Base-by-base conservation (phyloP, 92 coral and sea anemone genomes). In the Scolanthus callimorphus region DNA sequence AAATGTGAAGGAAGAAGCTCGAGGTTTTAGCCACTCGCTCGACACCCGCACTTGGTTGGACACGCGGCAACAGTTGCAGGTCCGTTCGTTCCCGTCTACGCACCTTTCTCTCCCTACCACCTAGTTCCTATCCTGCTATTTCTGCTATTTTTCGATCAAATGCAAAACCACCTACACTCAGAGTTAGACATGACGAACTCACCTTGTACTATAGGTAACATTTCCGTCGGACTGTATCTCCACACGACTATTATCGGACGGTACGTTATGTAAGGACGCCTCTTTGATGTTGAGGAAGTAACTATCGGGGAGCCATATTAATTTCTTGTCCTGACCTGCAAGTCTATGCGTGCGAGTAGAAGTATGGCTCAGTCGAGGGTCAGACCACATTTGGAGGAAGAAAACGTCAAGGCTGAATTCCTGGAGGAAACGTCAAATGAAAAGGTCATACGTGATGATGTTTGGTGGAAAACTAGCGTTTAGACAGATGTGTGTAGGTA, bases 281-380 rank as follows among this genome's bases (percentile, higher is more conserved):
- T 69, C 71, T 68, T 78, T 74, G n/a, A 91, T 77, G 51, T 91
- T 86, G 28, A 82, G 67, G 43, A 91, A 81, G 49, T 71, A 91
- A 1, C 95, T 91, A 49, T 91, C 97, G 2, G 97, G 95, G 17
- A 84, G 85, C 97, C 97, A 91, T 20, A 86, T 74, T 3, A 55
- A 51, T 1, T 75, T 54, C 25, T 46, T 63, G 55, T 77, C 63
- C 17, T 67, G 67, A 2, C 86, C 95, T 1, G 85, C 52, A 47
- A 91, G 43, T 1, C 59, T 76, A 26, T 82, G 51, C 23, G 76
- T 46, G 20, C 48, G 19, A 15, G 67, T 46, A 21, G 75, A 41
- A 2, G 83, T 60, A 25, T 82, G 85, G 11, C 56, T 72, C 29
- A 91, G 63, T 26, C 97, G 69, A 9, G 77, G 81, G 29, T 91